Conservation (phyloP, 1,140 invertebrate genomes). For the Drosophila arizonae region DNA sequence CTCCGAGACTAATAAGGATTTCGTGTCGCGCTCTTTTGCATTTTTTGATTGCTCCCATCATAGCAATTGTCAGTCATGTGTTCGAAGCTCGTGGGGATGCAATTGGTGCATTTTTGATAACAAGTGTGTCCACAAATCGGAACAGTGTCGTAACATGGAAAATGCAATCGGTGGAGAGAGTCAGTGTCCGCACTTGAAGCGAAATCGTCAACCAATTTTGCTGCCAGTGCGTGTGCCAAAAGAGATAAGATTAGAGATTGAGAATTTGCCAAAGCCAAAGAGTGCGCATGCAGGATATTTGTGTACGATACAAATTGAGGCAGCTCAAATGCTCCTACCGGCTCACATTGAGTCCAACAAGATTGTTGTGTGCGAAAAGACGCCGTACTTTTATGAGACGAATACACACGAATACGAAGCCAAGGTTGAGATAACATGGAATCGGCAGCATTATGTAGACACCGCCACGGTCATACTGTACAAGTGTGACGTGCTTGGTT, state of each 20-base stretch:
- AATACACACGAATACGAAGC: conserved; percentile 93
- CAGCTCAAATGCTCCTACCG: conserved; percentile 93
- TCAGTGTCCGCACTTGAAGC: conserved; percentile 92
- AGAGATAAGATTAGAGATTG: conserved; percentile 93
- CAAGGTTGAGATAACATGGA: conserved; percentile 95
- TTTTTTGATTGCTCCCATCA: conserved; percentile 97
- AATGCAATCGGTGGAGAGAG: conserved; percentile 92
- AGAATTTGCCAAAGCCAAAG: conserved; percentile 94
- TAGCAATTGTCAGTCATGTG: conserved; percentile 92
- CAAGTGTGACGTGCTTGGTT: conserved; percentile 96
- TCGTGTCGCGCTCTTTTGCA: conserved; percentile 95
- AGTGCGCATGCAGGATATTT: conserved; percentile 93
- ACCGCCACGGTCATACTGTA: conserved; percentile 95
- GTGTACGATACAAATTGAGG: conserved; percentile 95
- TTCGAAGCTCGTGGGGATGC: conserved; percentile 94
- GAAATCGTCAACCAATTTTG: conserved; percentile 87
- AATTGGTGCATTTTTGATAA: conserved; percentile 99
- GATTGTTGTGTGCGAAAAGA: conserved; percentile 94
- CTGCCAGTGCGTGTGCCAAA: conserved; percentile 94
- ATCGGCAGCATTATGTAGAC: conserved; percentile 95
- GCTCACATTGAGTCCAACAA: conserved; percentile 92
- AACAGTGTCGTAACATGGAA: conserved; percentile 89
- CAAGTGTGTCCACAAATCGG: conserved; percentile 94
- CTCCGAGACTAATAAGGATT: conserved; percentile 95
- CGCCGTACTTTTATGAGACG: conserved; percentile 94